These are phyloP conservation scores for Pollenia angustigena DNA, from an alignment of 2,888 invertebrate genomes.

Conservation along the genomic window DNA sequence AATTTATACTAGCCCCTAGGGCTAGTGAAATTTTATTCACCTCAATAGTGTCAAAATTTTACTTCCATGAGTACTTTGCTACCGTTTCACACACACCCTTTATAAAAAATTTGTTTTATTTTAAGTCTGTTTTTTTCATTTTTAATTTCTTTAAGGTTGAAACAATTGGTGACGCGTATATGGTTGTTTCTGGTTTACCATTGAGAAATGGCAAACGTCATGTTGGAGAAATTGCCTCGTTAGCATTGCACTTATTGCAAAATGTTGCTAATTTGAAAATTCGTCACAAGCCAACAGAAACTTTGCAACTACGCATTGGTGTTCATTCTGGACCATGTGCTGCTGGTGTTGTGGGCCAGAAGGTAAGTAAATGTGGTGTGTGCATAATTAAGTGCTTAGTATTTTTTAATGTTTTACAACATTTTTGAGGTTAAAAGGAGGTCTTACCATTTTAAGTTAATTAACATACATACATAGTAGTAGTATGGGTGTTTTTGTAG, in stretches of 20 bases:
- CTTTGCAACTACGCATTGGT: constrained; percentile 90
- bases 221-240: constrained; percentile 91
- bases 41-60: no score
- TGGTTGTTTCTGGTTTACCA: constrained; percentile 92
- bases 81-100: no score
- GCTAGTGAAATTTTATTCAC: no score
- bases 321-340: constrained; percentile 90
- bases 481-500: no score
- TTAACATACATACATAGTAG: no score
- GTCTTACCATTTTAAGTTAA: no score
- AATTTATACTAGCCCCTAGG: no score
- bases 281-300: constrained; percentile 88
- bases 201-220: constrained; percentile 90
- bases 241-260: constrained; percentile 90
- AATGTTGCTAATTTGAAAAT: constrained; percentile 89
- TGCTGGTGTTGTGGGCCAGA: constrained; percentile 91
- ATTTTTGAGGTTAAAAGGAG: no score
- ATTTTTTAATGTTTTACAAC: no score
- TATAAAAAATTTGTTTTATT: not conserved
- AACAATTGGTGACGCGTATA: constrained; percentile 93
- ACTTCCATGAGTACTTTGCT: no score
- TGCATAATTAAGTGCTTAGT: not conserved
- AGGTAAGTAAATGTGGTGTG: constrained; percentile 75
- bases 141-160: constrained; percentile 85
- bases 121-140: not conserved